Evolutionary conservation across 1,140 invertebrate genomes (phyloP).

Genomic region (Bemisia tabaci): DNA sequence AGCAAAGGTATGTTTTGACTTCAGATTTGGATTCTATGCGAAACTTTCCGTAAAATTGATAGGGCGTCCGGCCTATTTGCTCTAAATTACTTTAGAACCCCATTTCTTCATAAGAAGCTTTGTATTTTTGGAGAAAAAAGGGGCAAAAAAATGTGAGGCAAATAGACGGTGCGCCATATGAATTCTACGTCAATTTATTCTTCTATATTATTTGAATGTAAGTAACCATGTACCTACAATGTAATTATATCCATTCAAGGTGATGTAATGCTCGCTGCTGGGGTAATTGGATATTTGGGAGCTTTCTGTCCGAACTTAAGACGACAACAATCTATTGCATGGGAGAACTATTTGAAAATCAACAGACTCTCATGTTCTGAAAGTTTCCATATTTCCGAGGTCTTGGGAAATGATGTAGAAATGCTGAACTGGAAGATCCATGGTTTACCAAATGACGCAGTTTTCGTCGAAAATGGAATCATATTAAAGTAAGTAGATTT

Average conservation of each 20-base stretch:
- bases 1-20: no score
- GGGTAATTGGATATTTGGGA: slow-evolving; percentile 79
- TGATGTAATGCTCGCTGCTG: slow-evolving; percentile 74
- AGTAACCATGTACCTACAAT: no score
- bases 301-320: slow-evolving; percentile 73
- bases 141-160: no score
- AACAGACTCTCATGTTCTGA: slow-evolving; percentile 58
- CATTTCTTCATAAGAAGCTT: no score
- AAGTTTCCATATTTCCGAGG: slow-evolving; percentile 56
- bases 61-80: no score
- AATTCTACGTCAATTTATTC: slow-evolving; percentile 5
- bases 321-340: slow-evolving; percentile 49
- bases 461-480: slow-evolving; percentile 85
- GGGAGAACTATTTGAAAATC: slow-evolving; percentile 49
- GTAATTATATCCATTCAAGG: no score
- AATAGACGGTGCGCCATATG: slow-evolving; percentile 3
- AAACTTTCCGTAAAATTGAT: no score
- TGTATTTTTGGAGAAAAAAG: no score
- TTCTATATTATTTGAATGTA: slow-evolving; percentile 24
- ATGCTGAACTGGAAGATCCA: slow-evolving; percentile 84
- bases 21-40: no score
- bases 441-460: slow-evolving; percentile 74
- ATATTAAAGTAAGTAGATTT: slow-evolving; percentile 52
- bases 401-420: slow-evolving; percentile 72
- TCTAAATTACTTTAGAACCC: no score